Evolutionary conservation across 2,113 vertebrate species (phyloP), one percentile per base, ranked within the genome.

Genomic region (Electrona antarctica): DNA sequence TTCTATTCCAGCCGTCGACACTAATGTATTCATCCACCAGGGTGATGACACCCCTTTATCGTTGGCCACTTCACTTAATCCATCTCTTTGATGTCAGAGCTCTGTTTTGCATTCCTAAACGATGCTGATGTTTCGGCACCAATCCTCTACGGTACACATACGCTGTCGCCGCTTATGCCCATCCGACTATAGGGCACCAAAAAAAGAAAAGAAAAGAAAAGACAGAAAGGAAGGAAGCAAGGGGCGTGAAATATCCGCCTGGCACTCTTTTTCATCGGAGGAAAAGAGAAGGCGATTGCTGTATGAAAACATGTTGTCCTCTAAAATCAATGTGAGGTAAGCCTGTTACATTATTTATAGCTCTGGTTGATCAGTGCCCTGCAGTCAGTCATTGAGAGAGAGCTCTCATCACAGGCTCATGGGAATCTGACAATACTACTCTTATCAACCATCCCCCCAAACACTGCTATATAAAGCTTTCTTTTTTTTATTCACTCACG

Each of bases 341-440:
- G 62, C 59, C 64, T 73, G 62, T 76, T 79, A 52, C 51, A 73
- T 83, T 80, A 83, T 82, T 83, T 74, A 85, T 72, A 48, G 60
- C 51, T 13, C 5, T 48, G 59, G 62, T 67, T 72, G 76, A 76
- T 76, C 62, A 65, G 60, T 28, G 6, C 13, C 46, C 47, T 64
- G 76, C 52, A 68, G 73, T 74, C 56, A 7, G 61, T 67, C 45
- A 12, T 64, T 66, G 75, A 71, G 80, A 74, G 80, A 74, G 69
- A 84, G 76, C 57, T 56, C 50, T 80, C 72, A 83, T 85, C 75
- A 60, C 7, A 12, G 72, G 70, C 73, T 81, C 63, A 55, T 67
- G 73, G 70, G 72, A 86, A 63, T 76, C 66, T 82, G 79, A 76
- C 81, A 85, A 51, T 80, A 69, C 73, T 71, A 76, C 86, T 79